Base-by-base conservation (phyloP, 35 echinoderm and acorn worm species). In the Eucidaris tribuloides region DNA sequence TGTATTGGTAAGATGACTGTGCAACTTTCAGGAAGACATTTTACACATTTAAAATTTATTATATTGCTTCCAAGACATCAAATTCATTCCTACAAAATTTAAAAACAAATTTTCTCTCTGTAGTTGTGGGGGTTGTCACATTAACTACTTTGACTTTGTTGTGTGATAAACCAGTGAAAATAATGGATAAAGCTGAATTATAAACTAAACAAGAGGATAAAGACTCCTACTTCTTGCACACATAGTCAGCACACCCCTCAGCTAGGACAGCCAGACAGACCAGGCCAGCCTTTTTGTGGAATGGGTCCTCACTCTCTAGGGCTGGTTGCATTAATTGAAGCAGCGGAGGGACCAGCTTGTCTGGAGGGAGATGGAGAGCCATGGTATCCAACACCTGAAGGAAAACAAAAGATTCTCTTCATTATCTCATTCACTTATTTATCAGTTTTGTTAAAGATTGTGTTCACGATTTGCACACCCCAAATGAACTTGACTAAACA, bases 171-270 rank as follows among this genome's bases (percentile, higher is more conserved):
- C n/a, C n/a, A n/a, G n/a, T n/a, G n/a, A n/a, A n/a, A n/a, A n/a
- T n/a, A n/a, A n/a, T n/a, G n/a, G n/a, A n/a, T n/a, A n/a, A n/a
- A n/a, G n/a, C n/a, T n/a, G n/a, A n/a, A n/a, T n/a, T n/a, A n/a
- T n/a, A n/a, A n/a, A n/a, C n/a, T n/a, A n/a, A n/a, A n/a, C n/a
- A n/a, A n/a, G n/a, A n/a, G n/a, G n/a, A n/a, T n/a, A n/a, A n/a
- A 29, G 2, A 20, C 14, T 92, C 94, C 80, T 59, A 98, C 95
- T 98, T 98, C 42, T 98, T 88, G 62, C 91, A 68, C 28, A 98
- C 92, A 68, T 88, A 92, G 42, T 93, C 95, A 46, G 95, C 90
- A 90, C 95, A 98, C 1, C 95, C 95, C 74, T 98, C 95, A 49
- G 90, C 95, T 15, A 98, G 78, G 3, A 98, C 91, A 40, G 95